Base-by-base conservation (phyloP, 2,888 invertebrate genomes). In the Zele albiditarsus region DNA sequence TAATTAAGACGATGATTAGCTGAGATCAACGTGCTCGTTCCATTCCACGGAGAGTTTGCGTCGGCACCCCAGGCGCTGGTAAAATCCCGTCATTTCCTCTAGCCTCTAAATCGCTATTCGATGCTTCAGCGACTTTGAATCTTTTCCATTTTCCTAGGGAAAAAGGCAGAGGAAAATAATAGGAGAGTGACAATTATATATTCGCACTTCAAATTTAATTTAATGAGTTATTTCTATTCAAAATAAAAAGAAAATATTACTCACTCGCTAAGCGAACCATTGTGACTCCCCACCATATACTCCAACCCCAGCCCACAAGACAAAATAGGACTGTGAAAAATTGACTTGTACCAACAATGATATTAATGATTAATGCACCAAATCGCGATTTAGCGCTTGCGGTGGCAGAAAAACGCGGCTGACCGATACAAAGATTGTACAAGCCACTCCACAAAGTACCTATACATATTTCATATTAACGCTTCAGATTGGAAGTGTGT, bases 241-340 rank as follows among this genome's bases (percentile, higher is more conserved):
- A 70, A 25, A 14, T 42, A 23, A 57, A 60, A 71, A 33, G n/a
- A 1, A 38, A 38, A 38, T 31, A 27, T 42, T 78, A 93, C 96
- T 93, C 90, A 98, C 98, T 94, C 78, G 98, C 95, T 84, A 96
- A 92, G 86, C 94, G 94, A 78, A 98, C 90, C 94, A 98, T 95
- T 85, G 97, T 95, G 80, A 97, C 94, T 2, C 98, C 98, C 98
- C 98, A 98, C 94, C 97, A 97, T 79, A 98, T 94, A 77, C 97
- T 97, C 98, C 98, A 98, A 82, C 98, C 98, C 98, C 98, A 98
- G 23, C 98, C 96, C 57, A 97, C 97, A 71, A 97, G 93, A 85
- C 98, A 95, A 91, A 98, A 98, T 71, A 98, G 92, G 71, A 98
- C 95, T 28, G 98, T 98, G 90, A 98, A 97, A 83, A 97, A 91